Evolutionary conservation across 2,797 vertebrate genomes (phyloP), one percentile per base, ranked within the genome.

Genomic region (Falco columbarius): DNA sequence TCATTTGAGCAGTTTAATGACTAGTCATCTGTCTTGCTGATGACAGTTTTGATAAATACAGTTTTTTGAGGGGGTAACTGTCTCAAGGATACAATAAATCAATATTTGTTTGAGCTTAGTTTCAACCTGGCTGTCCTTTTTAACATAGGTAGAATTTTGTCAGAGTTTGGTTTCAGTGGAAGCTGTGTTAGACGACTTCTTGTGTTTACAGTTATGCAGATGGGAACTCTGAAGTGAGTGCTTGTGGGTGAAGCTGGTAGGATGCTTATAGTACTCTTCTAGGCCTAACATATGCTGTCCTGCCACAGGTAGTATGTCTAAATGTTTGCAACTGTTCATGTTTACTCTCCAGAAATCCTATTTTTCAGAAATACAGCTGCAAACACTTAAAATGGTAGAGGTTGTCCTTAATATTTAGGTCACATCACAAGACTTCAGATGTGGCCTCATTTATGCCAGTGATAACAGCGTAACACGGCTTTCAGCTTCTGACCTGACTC

Each of bases 301-400:
- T 95, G 95, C 89, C 91, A 79, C 93, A 95, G 89, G 58, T 70
- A 91, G 85, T 84, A 86, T 46, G 67, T 88, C 66, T 97, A 90
- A 94, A 90, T 70, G 90, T 86, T 97, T 88, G 73, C 73, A 79
- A 93, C 44, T 83, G 93, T 75, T 94, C 30, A 26, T 94, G 58
- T 96, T 95, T 92, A 86, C 82, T 88, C 65, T 88, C n/a, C 62
- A 94, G 77, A 82, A 87, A 70, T 85, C 47, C 15, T 87, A 85
- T 92, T 88, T 95, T 95, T 92, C 67, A 91, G 52, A 90, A 95
- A 90, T 89, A 86, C 94, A 97, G 79, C 94, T 97, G 96, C 73
- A 95, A 89, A 70, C 91, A 94, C 81, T 95, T 95, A 86, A 84
- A 81, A 42, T 62, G n/a, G 29, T 90, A 34, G 81, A 83, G 42